phyloP scores from a whole-genome alignment of 2,888 invertebrate species.

The Tipula unca region DNA sequence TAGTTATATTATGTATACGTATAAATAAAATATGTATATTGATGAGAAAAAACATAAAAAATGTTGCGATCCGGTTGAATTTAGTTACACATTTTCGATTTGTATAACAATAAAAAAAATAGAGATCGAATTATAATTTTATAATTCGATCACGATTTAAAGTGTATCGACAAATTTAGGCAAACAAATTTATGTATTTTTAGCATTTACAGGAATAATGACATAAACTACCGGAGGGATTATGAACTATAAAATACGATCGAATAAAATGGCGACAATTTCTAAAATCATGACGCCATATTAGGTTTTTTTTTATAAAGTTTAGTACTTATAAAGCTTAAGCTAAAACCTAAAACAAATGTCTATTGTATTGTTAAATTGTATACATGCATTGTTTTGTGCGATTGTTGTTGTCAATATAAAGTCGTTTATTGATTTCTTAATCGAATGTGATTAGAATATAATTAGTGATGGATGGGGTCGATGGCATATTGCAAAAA shows the following conservation, averaged over 20 bases:
- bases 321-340: not conserved
- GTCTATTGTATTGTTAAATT: not conserved
- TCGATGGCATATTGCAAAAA: not conserved
- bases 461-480: not conserved
- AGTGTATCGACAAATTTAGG: too few relatives aligned
- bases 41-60: not conserved
- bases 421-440: not conserved
- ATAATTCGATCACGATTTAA: too few relatives aligned
- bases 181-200: too few relatives aligned
- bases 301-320: not conserved
- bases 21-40: too few relatives aligned
- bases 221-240: not conserved
- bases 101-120: not conserved
- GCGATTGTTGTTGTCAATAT: not conserved
- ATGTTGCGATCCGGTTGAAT: not conserved
- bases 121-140: not conserved
- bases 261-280: not conserved
- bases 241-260: not conserved
- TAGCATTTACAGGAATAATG: not conserved
- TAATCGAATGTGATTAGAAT: conserved; percentile 14
- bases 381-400: not conserved
- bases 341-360: not conserved
- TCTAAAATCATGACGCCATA: not conserved
- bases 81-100: not conserved
- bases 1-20: too few relatives aligned